Evolutionary conservation across 2,888 invertebrate genomes (phyloP).

Genomic region (Tortricodes alternella): DNA sequence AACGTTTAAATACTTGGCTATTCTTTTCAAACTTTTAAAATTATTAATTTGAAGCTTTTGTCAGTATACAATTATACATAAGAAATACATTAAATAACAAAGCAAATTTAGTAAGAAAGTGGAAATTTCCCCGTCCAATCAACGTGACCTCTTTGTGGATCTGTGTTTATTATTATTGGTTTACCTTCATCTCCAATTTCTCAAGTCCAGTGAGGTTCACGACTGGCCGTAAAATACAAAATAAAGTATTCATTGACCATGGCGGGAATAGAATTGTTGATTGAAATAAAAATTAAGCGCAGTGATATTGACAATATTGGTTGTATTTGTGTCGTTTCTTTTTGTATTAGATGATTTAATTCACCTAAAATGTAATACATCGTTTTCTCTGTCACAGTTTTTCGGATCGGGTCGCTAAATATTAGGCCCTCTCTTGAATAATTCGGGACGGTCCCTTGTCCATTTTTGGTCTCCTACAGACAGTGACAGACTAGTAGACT

Average conservation of each 20-base stretch:
- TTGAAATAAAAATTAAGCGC: slow-evolving; percentile 2
- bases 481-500: not conserved
- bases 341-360: no score
- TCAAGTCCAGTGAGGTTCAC: slow-evolving; percentile 4
- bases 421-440: not conserved
- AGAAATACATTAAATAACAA: no score
- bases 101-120: not conserved
- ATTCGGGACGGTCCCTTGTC: not conserved
- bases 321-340: not conserved
- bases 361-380: not conserved
- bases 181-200: slow-evolving; percentile 6
- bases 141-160: not conserved
- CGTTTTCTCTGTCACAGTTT: not conserved
- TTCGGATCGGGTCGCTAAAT: not conserved
- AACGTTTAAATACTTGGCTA: no score
- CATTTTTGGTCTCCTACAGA: not conserved
- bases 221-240: slow-evolving; percentile 6
- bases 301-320: not conserved
- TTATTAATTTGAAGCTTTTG: no score
- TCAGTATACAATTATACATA: no score
- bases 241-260: slow-evolving; percentile 13
- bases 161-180: slow-evolving; percentile 9
- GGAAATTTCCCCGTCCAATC: not conserved
- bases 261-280: slow-evolving; percentile 5
- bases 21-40: no score